Evolutionary conservation across 2,797 vertebrate species (phyloP).

Genomic region (Characodon lateralis): DNA sequence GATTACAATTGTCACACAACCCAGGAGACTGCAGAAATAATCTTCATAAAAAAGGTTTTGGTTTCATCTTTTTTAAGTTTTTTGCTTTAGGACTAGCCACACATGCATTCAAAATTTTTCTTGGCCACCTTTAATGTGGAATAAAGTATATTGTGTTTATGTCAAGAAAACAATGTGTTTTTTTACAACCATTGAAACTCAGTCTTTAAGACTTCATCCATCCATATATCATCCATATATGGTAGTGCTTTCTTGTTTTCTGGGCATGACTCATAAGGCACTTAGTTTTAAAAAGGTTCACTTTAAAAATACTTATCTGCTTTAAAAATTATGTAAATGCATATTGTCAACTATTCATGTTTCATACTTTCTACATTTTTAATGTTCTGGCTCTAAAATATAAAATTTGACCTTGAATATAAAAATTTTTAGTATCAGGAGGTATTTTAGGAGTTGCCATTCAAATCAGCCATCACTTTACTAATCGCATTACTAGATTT

Average conservation of each 20-base stretch:
- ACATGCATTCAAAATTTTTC: too few relatives aligned
- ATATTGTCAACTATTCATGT: not conserved
- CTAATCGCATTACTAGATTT: not conserved
- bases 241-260: not conserved
- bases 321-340: not conserved
- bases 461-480: not conserved
- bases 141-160: not conserved
- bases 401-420: not conserved
- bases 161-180: not conserved
- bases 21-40: too few relatives aligned
- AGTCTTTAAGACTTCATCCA: not conserved
- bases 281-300: not conserved
- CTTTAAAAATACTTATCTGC: not conserved
- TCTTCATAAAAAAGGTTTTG: too few relatives aligned
- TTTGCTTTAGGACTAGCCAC: too few relatives aligned
- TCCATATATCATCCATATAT: not conserved
- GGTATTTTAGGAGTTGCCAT: not conserved
- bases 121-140: too few relatives aligned
- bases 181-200: not conserved
- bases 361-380: not conserved
- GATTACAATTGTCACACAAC: too few relatives aligned
- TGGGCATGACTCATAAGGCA: not conserved
- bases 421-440: not conserved
- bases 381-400: not conserved
- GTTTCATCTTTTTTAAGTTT: too few relatives aligned